These are phyloP conservation scores for Panzeria rudis DNA, from an alignment of 2,888 invertebrate species.

Conservation along the genomic window DNA sequence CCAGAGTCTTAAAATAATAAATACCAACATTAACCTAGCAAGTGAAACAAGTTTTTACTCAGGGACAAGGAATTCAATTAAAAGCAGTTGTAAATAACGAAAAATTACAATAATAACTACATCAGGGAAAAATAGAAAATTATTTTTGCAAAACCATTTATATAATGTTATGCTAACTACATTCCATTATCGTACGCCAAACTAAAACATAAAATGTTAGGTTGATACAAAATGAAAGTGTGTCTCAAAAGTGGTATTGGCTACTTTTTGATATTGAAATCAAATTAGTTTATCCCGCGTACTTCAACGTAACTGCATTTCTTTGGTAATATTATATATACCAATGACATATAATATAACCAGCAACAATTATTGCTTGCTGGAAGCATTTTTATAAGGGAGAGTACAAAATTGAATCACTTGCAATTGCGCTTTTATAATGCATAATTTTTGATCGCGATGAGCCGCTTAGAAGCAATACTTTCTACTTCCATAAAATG, in stretches of 20 bases:
- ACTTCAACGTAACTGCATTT: not conserved
- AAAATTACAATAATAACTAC: constrained; percentile 25
- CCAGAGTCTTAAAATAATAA: not conserved
- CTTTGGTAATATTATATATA: not conserved
- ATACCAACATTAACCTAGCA: constrained; percentile 26
- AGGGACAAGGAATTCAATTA: constrained; percentile 60
- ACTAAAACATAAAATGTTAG: constrained; percentile 18
- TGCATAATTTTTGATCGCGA: too few relatives aligned
- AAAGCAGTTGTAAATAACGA: constrained; percentile 42
- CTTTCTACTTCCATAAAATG: too few relatives aligned
- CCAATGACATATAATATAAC: too few relatives aligned
- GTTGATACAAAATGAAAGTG: not conserved
- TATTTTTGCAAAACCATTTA: constrained; percentile 43
- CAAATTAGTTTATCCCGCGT: not conserved
- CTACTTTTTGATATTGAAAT: not conserved
- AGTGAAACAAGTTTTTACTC: constrained; percentile 35
- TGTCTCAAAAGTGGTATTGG: not conserved
- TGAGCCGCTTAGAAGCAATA: too few relatives aligned
- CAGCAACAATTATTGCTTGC: too few relatives aligned
- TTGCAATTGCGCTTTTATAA: too few relatives aligned
- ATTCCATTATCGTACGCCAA: constrained; percentile 27
- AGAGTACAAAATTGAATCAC: too few relatives aligned
- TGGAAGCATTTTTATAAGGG: too few relatives aligned
- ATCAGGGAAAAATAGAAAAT: not conserved
- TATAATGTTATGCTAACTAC: constrained; percentile 56